These are phyloP conservation scores for Cryptoleucopteryx plumbea DNA, from an alignment of 2,113 vertebrate species.

Conservation along the genomic window DNA sequence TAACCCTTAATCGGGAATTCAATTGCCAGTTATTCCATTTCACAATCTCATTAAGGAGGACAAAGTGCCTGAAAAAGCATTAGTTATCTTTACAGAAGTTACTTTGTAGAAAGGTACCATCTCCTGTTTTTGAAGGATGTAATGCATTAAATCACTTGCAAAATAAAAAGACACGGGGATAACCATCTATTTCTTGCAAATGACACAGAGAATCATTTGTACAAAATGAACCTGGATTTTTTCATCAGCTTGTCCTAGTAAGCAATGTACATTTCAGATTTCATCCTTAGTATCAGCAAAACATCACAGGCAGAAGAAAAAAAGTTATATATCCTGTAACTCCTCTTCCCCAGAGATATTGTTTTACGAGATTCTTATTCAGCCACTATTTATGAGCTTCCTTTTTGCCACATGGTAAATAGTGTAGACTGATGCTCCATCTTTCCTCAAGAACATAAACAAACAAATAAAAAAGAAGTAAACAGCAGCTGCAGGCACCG, in stretches of 20 bases:
- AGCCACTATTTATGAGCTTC: background rate
- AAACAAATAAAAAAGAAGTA: background rate
- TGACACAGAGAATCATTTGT: background rate
- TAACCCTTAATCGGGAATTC: background rate
- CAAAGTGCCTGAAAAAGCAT: background rate
- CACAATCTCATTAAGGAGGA: background rate
- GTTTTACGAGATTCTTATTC: background rate
- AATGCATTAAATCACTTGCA: background rate
- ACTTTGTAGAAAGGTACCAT: background rate
- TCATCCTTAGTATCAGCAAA: background rate
- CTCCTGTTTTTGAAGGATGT: background rate
- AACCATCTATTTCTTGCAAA: background rate
- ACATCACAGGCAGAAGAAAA: background rate
- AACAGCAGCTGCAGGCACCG: background rate
- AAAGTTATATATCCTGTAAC: background rate
- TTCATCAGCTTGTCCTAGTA: background rate
- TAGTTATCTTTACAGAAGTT: background rate
- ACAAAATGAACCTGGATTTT: background rate
- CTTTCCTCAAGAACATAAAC: background rate
- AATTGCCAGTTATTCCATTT: background rate
- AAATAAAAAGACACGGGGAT: background rate
- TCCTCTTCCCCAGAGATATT: background rate
- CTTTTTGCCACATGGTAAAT: background rate
- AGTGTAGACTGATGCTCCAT: background rate
- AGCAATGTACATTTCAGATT: background rate